Conservation (phyloP, 1,140 invertebrate species). For the Papilio glaucus region DNA sequence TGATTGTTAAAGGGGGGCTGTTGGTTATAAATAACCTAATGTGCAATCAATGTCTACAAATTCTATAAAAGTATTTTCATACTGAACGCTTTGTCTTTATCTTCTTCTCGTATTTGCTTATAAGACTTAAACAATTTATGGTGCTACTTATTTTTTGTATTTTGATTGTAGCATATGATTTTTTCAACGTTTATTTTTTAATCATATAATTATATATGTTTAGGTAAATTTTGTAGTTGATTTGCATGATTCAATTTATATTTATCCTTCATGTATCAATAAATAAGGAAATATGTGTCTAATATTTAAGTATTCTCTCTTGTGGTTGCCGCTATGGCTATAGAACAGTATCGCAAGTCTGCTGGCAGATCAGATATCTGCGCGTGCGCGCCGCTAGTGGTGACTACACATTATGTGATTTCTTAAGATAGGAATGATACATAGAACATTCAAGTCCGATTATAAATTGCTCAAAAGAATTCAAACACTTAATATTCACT, state of each 20-base stretch:
- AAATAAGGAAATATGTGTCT: too few relatives aligned
- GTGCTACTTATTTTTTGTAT: conserved; percentile 62
- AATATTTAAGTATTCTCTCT: not conserved
- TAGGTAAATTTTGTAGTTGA: not conserved
- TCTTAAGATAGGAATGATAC: not conserved
- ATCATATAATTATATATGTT: conserved; percentile 12
- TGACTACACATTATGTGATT: not conserved
- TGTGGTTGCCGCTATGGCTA: not conserved
- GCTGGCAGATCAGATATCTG: not conserved
- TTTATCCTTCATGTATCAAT: too few relatives aligned
- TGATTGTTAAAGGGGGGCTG: conserved; percentile 17
- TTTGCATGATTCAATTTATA: not conserved
- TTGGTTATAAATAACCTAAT: conserved; percentile 26
- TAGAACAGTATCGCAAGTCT: not conserved
- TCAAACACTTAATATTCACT: conserved; percentile 47
- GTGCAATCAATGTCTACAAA: conserved; percentile 16
- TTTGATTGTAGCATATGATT: conserved; percentile 40
- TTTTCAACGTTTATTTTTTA: conserved; percentile 37
- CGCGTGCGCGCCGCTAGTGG: not conserved
- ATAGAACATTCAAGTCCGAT: conserved; percentile 15
- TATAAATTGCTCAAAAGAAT: conserved; percentile 60
- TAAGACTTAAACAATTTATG: conserved; percentile 48
- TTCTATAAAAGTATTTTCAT: conserved; percentile 20
- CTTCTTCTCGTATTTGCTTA: conserved; percentile 36
- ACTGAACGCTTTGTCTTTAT: conserved; percentile 7